phyloP scores from a whole-genome alignment of 2,797 vertebrate genomes.

The Rhadinocentrus ornatus region DNA sequence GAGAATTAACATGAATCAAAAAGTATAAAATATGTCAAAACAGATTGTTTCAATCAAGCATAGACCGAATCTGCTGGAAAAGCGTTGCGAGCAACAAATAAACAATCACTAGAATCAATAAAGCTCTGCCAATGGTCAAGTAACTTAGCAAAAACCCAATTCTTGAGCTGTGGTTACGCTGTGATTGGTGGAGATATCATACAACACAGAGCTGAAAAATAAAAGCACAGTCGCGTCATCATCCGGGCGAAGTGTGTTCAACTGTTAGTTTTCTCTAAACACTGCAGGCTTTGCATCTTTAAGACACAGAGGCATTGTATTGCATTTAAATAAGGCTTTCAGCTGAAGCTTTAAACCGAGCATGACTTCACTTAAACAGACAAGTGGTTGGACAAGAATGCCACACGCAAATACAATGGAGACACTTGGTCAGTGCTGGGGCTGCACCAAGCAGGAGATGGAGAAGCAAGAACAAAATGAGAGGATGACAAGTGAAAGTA shows the following conservation, averaged over 20 bases:
- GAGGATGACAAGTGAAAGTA: constrained; percentile 22
- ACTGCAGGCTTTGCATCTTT: constrained; percentile 65
- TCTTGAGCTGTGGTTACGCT: constrained; percentile 20
- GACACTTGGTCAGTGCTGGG: constrained; percentile 58
- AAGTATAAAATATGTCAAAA: background rate
- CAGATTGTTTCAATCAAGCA: background rate
- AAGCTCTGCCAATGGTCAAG: constrained; percentile 50
- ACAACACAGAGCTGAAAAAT: constrained; percentile 42
- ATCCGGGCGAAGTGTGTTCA: constrained; percentile 51
- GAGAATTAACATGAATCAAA: background rate
- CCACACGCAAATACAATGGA: constrained; percentile 60
- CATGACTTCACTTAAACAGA: constrained; percentile 66
- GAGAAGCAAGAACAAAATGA: constrained; percentile 28
- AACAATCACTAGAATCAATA: constrained; percentile 49
- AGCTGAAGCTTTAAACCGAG: constrained; percentile 65
- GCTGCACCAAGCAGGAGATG: constrained; percentile 35
- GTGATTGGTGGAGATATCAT: constrained; percentile 49
- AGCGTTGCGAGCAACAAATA: constrained; percentile 24
- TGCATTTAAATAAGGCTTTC: constrained; percentile 71
- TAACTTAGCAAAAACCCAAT: constrained; percentile 43
- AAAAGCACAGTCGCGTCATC: constrained; percentile 55
- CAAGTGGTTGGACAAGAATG: constrained; percentile 63
- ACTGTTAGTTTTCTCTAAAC: constrained; percentile 58
- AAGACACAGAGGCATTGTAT: constrained; percentile 80
- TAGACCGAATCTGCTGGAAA: constrained; percentile 1